These are phyloP conservation scores for Parotocinclus haroldoi DNA, from an alignment of 2,797 vertebrate genomes.

Conservation along the genomic window DNA sequence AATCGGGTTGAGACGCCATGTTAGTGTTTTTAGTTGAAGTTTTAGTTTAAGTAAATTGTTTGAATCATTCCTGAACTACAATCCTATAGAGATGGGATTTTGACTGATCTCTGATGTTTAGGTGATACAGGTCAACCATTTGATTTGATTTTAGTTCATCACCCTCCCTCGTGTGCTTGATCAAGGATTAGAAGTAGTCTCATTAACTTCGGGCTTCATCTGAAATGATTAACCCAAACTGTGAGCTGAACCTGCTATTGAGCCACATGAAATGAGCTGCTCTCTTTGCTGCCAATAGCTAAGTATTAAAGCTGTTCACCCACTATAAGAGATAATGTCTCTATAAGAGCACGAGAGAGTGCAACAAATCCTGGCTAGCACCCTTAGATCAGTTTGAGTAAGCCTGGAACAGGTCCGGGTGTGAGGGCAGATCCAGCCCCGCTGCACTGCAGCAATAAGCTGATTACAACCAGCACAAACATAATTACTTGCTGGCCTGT, in stretches of 20 bases:
- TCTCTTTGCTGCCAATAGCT: not conserved
- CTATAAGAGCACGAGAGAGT: not conserved
- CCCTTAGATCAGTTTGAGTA: constrained; percentile 8
- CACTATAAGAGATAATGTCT: constrained; percentile 13
- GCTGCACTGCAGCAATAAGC: constrained; percentile 63
- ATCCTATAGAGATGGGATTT: no score
- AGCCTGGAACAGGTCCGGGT: not conserved
- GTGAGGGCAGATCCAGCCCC: constrained; percentile 43
- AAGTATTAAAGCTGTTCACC: constrained; percentile 30
- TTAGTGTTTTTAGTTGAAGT: no score
- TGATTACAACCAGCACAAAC: constrained; percentile 68
- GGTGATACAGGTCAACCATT: no score
- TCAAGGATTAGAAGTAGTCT: constrained; percentile 62
- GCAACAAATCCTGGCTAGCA: not conserved
- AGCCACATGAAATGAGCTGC: constrained; percentile 27
- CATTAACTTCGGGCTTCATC: constrained; percentile 60
- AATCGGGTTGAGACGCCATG: no score
- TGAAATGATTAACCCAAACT: constrained; percentile 56
- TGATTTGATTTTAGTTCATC: no score
- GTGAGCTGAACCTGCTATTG: constrained; percentile 25
- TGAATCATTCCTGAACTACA: no score
- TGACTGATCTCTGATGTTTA: no score
- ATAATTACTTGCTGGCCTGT: constrained; percentile 60
- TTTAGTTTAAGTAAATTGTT: no score
- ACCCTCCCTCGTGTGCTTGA: no score